Conservation (phyloP, 2,113 vertebrate genomes). For the Tautogolabrus adspersus region DNA sequence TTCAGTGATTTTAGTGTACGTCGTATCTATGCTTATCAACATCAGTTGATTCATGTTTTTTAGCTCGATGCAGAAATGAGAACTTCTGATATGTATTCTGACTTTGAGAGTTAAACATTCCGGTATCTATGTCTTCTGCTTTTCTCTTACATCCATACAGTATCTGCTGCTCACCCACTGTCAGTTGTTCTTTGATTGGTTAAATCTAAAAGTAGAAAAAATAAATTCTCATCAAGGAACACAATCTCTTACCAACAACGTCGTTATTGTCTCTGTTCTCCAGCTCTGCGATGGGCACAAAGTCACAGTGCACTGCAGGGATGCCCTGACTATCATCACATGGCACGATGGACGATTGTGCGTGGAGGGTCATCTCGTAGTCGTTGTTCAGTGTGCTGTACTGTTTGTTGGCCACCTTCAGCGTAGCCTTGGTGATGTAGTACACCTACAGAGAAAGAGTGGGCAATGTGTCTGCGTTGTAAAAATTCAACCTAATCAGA, state of each 20-base stretch:
- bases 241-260: constrained; percentile 85
- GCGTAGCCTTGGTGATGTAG: constrained; percentile 89
- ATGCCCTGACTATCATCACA: constrained; percentile 84
- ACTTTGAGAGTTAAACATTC: background rate
- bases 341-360: constrained; percentile 86
- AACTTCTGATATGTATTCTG: background rate
- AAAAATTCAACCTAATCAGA: constrained; percentile 36
- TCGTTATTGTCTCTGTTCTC: constrained; percentile 87
- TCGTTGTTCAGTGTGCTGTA: constrained; percentile 90
- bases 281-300: constrained; percentile 88
- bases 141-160: background rate
- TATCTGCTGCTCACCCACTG: background rate
- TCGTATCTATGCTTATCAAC: background rate
- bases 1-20: too few relatives aligned
- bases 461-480: constrained; percentile 3
- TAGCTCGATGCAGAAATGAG: constrained; percentile 6
- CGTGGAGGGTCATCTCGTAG: constrained; percentile 91
- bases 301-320: constrained; percentile 88
- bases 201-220: background rate
- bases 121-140: background rate
- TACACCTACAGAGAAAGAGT: constrained; percentile 84
- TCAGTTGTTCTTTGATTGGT: constrained; percentile 7
- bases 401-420: constrained; percentile 93
- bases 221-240: background rate
- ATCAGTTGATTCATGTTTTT: constrained; percentile 33